Evolutionary conservation across 2,888 invertebrate species (phyloP), one percentile per base, ranked within the genome.

Genomic region (Drosophila algonquin): DNA sequence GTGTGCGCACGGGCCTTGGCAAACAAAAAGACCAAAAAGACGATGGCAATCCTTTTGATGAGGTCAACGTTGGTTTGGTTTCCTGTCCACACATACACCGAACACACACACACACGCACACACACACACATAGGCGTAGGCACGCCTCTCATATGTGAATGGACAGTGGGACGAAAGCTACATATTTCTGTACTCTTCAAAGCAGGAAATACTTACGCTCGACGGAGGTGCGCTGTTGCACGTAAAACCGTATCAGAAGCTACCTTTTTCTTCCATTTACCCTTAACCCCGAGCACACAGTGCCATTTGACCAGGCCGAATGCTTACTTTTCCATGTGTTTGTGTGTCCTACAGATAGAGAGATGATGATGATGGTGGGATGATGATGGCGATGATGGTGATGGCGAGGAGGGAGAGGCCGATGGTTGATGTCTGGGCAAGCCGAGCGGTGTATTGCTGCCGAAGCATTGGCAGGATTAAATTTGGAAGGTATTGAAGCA

Each of bases 401-500:
- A 58, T 27, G 50, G 72, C 48, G 48, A 65, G 59, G 24, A n/a
- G 9, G 18, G 57, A 48, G 21, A 14, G 75, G 75, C 24, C 52
- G n/a, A 48, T 54, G 47, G 64, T 35, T 24, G 55, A 35, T 62
- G 69, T 52, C 40, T 40, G 40, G 40, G n/a, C 14, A 40, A 40
- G 44, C 65, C 14, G 14, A 40, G 44, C 65, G 27, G 53, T 48
- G 64, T 62, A 54, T 53, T 70, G 59, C 32, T 68, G 59, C 45
- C 21, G 9, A 65, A 59, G 75, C 80, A 63, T 83, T 86, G 84
- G 68, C 84, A 80, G 86, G 87, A 87, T 89, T 90, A 90, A 90
- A 87, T 87, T 87, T 90, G 74, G 88, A 73, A 90, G 90, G 87
- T 87, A 87, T 87, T 89, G 87, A 87, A 90, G 88, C 87, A 89